Base-by-base conservation (phyloP, 2,113 vertebrate species). In the Acrocephalus arundinaceus region DNA sequence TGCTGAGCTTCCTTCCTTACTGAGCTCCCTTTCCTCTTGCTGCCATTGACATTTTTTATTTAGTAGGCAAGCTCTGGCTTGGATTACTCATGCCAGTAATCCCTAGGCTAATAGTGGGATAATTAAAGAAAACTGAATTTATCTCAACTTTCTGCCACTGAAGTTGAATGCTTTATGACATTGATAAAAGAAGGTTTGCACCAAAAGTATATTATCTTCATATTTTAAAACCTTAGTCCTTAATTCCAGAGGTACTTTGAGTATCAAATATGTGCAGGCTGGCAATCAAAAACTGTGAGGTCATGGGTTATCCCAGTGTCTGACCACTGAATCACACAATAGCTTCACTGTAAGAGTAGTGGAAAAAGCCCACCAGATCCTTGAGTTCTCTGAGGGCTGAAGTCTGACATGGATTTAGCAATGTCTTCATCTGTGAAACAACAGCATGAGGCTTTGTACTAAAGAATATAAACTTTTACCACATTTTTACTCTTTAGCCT, bases 51-150 rank as follows among this genome's bases (percentile, higher is more conserved):
- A 62, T 65, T 94, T 91, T 94, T 93, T 70, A 45, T 79, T 87
- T 91, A 92, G 55, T 75, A 65, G 74, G 70, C 28, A 87, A 87
- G 5, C 71, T 91, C 74, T 88, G 89, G 62, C 85, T 89, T 93
- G 59, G 49, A 75, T 93, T 79, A 85, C 55, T 94, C 70, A 66
- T 63, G n/a, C 37, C 51, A 49, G 46, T 79, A 93, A 96, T 96
- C 54, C 91, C 81, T 76, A 45, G 35, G 37, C 74, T 83, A 75
- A 66, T 28, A 89, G 30, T 52, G 49, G 25, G 33, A 91, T 87
- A 82, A 87, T 91, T 79, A 62, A 77, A 85, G 81, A 92, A 94
- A 75, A 72, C 35, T 37, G 65, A 84, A 79, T 89, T 93, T 78
- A 84, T 68, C 80, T 81, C 48, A 71, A 51, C 41, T 65, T 94